These are phyloP conservation scores for Trissolcus brochymenae DNA, from an alignment of 2,888 invertebrate species.

Conservation along the genomic window DNA sequence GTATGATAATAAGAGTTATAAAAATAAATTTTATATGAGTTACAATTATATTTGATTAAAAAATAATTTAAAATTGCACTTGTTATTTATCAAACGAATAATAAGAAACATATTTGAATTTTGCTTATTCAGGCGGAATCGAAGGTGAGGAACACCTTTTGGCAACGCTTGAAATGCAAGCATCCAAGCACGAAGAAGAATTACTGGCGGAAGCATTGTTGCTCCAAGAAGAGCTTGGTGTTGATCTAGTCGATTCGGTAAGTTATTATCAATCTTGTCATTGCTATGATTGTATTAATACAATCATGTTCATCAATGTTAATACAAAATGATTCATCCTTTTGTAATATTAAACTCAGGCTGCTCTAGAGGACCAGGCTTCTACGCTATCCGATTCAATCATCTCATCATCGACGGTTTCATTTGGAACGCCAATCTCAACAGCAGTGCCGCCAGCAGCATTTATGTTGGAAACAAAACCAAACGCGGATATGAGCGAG, in stretches of 20 bases:
- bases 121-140: conserved; percentile 65
- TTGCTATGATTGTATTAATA: neutral
- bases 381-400: conserved; percentile 55
- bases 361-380: conserved; percentile 57
- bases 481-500: neutral
- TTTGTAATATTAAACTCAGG: conserved; percentile 54
- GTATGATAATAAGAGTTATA: neutral
- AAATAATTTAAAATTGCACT: neutral
- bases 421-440: conserved; percentile 19
- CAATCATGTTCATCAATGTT: no score
- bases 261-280: conserved; percentile 11
- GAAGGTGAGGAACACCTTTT: conserved; percentile 73
- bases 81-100: neutral
- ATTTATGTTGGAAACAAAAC: neutral
- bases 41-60: neutral
- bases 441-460: neutral
- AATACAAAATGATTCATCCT: neutral
- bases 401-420: conserved; percentile 56
- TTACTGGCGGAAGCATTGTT: conserved; percentile 72
- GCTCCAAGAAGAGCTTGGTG: conserved; percentile 72
- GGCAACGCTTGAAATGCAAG: conserved; percentile 73
- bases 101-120: neutral
- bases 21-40: neutral
- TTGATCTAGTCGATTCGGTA: conserved; percentile 65
- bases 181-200: conserved; percentile 72